Conservation (phyloP, 2,888 invertebrate genomes). For the Microctonus aethiopoides region DNA sequence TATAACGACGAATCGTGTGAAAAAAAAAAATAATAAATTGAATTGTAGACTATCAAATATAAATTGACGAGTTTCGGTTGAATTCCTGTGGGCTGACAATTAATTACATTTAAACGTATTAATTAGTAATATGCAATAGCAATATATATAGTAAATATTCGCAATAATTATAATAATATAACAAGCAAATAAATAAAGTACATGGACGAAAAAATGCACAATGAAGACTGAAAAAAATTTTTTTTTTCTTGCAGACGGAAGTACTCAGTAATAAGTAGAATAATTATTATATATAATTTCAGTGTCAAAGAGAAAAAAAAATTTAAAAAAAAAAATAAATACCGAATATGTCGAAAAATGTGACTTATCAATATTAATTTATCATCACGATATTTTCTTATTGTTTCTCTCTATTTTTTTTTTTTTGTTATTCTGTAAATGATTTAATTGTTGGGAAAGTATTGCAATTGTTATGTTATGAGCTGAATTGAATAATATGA, state of each 20-base stretch:
- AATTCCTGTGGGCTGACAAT: neutral
- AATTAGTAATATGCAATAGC: neutral
- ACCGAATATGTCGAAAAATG: neutral
- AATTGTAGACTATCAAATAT: neutral
- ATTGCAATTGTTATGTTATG: conserved; percentile 27
- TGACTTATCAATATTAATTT: neutral
- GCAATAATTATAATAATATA: conserved; percentile 33
- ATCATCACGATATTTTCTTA: neutral
- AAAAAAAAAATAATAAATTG: neutral
- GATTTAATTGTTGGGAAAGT: conserved; percentile 10
- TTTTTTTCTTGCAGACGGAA: conserved; percentile 13
- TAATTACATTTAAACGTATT: neutral
- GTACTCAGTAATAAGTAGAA: neutral
- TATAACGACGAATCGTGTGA: neutral
- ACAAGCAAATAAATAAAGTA: conserved; percentile 47
- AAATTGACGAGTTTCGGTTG: neutral
- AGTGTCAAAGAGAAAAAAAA: neutral
- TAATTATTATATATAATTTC: neutral
- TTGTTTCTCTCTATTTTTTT: neutral
- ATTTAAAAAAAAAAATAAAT: conserved; percentile 12
- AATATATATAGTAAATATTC: neutral
- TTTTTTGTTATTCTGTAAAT: neutral
- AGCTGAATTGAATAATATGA: conserved; percentile 28
- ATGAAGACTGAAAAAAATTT: conserved; percentile 10
- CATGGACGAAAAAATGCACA: conserved; percentile 37